Evolutionary conservation across 1,140 invertebrate species (phyloP).

Genomic region (Orchesella cincta): DNA sequence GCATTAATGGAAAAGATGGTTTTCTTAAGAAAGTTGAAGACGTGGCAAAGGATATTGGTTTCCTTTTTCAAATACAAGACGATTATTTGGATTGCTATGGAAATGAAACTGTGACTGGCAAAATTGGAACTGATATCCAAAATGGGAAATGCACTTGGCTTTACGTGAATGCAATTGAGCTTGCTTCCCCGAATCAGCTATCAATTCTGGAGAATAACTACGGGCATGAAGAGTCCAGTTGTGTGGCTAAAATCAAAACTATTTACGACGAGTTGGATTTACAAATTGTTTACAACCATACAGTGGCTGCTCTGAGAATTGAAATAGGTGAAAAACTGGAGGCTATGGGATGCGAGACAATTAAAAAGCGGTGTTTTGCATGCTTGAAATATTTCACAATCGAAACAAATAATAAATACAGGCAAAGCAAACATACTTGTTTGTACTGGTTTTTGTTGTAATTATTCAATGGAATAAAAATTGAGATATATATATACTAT

Average conservation of each 20-base stretch:
- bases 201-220: slow-evolving; percentile 79
- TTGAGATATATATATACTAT: too few species aligned
- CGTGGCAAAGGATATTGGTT: slow-evolving; percentile 68
- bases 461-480: too few species aligned
- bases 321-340: slow-evolving; percentile 80
- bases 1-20: neutral
- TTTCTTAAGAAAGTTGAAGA: neutral
- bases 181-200: slow-evolving; percentile 71
- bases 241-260: slow-evolving; percentile 71
- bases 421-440: too few species aligned
- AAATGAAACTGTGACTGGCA: slow-evolving; percentile 63
- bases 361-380: slow-evolving; percentile 79
- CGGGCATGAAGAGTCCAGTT: slow-evolving; percentile 68
- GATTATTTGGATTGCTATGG: slow-evolving; percentile 67
- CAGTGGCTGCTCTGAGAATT: slow-evolving; percentile 81
- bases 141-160: slow-evolving; percentile 96
- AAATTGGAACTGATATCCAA: slow-evolving; percentile 79
- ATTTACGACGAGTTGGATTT: slow-evolving; percentile 79
- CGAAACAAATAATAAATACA: slow-evolving; percentile 32
- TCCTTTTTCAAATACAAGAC: slow-evolving; percentile 91
- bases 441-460: too few species aligned
- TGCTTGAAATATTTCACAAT: slow-evolving; percentile 75
- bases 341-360: too few species aligned
- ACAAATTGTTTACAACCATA: slow-evolving; percentile 73
- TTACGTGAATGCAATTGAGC: slow-evolving; percentile 69